Evolutionary conservation across 2,113 vertebrate species (phyloP).

Genomic region (Chelonoidis abingdonii): DNA sequence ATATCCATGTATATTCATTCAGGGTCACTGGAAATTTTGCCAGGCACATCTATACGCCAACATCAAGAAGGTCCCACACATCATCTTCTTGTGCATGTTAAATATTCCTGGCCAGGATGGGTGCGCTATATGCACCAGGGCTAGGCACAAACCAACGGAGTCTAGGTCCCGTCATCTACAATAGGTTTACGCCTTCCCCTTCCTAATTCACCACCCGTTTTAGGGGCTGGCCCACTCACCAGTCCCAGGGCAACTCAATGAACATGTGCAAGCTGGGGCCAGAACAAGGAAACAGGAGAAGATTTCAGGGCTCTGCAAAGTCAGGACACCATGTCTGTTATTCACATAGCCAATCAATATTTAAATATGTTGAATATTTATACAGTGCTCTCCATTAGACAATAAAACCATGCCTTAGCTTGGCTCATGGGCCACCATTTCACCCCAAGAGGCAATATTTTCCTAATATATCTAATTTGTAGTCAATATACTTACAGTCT

Average conservation of each 20-base stretch:
- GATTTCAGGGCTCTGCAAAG: neutral
- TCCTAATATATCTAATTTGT: neutral
- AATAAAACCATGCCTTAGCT: neutral
- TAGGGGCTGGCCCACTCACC: neutral
- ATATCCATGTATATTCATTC: neutral
- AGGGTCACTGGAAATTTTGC: neutral
- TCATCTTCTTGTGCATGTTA: neutral
- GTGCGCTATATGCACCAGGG: neutral
- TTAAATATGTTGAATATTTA: neutral
- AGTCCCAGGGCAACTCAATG: neutral
- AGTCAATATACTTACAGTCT: rapidly evolving
- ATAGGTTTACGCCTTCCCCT: neutral
- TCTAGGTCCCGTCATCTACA: neutral
- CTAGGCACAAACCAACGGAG: neutral
- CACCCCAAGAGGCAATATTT: neutral
- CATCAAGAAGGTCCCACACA: neutral
- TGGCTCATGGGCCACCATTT: rapidly evolving
- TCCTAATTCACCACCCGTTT: neutral
- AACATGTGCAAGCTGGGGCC: neutral
- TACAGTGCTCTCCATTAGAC: neutral
- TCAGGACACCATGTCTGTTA: neutral
- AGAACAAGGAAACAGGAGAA: neutral
- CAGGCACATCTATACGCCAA: neutral
- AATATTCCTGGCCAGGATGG: neutral
- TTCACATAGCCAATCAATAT: neutral